Evolutionary conservation across 2,113 vertebrate species (phyloP).

Genomic region (Talpa occidentalis): DNA sequence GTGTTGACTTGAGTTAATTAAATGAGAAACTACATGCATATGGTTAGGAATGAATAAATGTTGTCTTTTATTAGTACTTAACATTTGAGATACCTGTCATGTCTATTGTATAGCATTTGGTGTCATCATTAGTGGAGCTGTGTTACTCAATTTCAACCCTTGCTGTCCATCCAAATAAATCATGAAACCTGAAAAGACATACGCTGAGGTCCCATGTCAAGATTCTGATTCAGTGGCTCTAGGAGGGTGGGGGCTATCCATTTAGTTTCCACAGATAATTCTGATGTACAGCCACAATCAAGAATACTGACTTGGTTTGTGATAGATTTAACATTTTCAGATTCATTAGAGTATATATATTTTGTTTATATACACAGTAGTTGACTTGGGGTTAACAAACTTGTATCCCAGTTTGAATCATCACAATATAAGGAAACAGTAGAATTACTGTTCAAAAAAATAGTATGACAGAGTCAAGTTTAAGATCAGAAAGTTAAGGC

Average conservation of each 20-base stretch:
- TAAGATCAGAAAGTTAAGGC: background rate
- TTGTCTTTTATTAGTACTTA: background rate
- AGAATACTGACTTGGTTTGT: background rate
- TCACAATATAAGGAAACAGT: background rate
- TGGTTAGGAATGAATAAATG: background rate
- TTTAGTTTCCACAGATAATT: background rate
- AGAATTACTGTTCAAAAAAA: background rate
- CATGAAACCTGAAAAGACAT: background rate
- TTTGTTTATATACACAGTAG: background rate
- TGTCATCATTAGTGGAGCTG: background rate
- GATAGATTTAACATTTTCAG: background rate
- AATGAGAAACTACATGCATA: background rate
- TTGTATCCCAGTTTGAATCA: background rate
- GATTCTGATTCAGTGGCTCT: background rate
- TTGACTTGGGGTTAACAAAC: background rate
- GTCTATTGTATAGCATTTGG: background rate
- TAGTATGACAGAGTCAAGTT: background rate
- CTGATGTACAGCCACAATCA: background rate
- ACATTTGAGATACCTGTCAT: background rate
- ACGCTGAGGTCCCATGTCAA: background rate
- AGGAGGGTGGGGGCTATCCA: background rate
- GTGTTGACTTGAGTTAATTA: constrained; percentile 1
- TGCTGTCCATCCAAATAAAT: background rate
- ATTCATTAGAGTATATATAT: background rate
- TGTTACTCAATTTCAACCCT: background rate